Conservation (phyloP, 1,140 invertebrate genomes). For the Antheraea mylitta region DNA sequence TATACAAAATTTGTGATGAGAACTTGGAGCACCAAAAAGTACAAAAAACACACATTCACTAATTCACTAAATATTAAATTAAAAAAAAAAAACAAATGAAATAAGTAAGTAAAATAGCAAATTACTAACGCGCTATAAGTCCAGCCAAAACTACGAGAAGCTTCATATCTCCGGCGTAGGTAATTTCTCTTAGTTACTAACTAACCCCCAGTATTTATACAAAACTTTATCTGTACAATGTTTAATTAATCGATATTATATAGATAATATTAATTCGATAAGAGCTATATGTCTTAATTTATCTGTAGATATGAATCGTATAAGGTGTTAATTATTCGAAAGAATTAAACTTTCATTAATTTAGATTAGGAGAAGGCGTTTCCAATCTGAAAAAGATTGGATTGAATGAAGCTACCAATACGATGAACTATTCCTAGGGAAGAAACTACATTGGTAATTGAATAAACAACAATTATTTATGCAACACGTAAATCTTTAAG, state of each 20-base stretch:
- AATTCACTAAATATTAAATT: neutral
- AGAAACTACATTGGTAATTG: too few species aligned
- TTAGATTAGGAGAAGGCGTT: too few species aligned
- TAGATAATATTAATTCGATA: neutral
- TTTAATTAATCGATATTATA: neutral
- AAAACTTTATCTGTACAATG: constrained; percentile 2
- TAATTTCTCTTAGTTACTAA: neutral
- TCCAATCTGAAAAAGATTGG: too few species aligned
- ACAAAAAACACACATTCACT: neutral
- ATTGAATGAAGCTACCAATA: too few species aligned
- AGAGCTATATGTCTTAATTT: neutral
- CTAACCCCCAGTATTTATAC: constrained; percentile 5
- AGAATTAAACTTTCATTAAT: too few species aligned
- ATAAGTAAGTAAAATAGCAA: neutral
- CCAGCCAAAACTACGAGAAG: constrained; percentile 16
- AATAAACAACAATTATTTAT: too few species aligned
- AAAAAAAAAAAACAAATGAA: neutral
- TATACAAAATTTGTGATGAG: too few species aligned
- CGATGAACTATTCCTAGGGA: too few species aligned
- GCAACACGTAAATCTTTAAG: too few species aligned
- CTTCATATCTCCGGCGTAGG: constrained; percentile 14
- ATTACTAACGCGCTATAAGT: constrained; percentile 18
- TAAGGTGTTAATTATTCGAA: too few species aligned
- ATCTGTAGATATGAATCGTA: neutral
- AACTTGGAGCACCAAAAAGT: too few species aligned